Evolutionary conservation across 2,113 vertebrate genomes (phyloP).

Genomic region (Pteropus alecto): DNA sequence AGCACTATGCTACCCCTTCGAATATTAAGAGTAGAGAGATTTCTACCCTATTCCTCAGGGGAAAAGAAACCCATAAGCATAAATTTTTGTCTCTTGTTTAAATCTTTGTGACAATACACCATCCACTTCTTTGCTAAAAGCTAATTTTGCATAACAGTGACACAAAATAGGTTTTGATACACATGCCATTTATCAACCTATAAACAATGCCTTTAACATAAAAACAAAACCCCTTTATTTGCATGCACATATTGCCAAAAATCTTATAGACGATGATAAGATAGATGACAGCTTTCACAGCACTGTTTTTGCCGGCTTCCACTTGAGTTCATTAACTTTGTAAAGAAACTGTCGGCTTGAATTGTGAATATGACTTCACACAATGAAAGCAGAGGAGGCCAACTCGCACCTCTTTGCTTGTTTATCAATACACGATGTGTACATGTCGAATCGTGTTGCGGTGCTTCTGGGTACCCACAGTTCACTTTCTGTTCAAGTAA

Average conservation of each 20-base stretch:
- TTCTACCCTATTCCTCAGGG: not conserved
- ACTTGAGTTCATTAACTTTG: slow-evolving; percentile 53
- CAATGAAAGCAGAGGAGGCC: not conserved
- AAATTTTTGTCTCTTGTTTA: slow-evolving; percentile 27
- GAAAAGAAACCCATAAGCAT: not conserved
- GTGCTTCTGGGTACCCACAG: not conserved
- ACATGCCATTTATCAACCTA: slow-evolving; percentile 27
- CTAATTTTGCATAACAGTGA: slow-evolving; percentile 39
- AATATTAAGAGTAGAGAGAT: not conserved
- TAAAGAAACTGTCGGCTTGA: slow-evolving; percentile 48
- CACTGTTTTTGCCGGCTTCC: slow-evolving; percentile 11
- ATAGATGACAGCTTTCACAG: slow-evolving; percentile 60
- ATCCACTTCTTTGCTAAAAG: slow-evolving; percentile 31
- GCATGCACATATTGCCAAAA: slow-evolving; percentile 34
- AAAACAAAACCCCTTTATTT: slow-evolving; percentile 47
- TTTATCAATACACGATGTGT: not conserved
- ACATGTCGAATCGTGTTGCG: not conserved
- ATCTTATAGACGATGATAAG: not conserved
- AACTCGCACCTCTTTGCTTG: not conserved
- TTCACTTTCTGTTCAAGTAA: slow-evolving; percentile 1
- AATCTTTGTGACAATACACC: not conserved
- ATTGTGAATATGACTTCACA: slow-evolving; percentile 55
- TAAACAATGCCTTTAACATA: slow-evolving; percentile 49
- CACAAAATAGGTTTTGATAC: not conserved
- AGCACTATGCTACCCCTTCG: rapidly evolving